Percentiles rank a stretch among this genome's conserved stretches.
Conservation (phyloP, 2,888 invertebrate genomes). For the Eupithecia abbreviata region DNA sequence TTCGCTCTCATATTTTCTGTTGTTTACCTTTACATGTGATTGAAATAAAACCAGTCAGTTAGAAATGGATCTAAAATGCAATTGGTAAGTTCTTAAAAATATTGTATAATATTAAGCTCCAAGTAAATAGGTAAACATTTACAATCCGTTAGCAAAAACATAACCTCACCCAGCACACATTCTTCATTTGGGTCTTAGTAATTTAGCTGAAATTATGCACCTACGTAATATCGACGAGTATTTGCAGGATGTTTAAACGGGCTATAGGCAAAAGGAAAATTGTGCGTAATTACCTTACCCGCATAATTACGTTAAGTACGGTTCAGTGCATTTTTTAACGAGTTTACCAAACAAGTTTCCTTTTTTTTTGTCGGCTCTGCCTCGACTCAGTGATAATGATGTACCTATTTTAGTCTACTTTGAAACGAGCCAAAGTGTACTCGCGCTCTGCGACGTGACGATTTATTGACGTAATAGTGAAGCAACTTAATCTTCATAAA, state of each 20-base stretch:
- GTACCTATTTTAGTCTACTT: background rate
- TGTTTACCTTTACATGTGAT: background rate
- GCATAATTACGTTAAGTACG: background rate
- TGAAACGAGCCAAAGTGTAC: background rate
- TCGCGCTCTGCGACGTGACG: background rate
- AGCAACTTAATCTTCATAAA: background rate
- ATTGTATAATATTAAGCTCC: background rate
- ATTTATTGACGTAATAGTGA: background rate
- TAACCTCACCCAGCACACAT: background rate
- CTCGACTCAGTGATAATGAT: background rate
- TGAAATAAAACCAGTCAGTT: background rate
- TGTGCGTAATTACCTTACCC: background rate
- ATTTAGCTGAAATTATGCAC: background rate
- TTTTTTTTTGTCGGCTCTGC: background rate
- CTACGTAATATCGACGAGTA: background rate
- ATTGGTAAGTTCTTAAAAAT: background rate
- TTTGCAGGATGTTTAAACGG: background rate
- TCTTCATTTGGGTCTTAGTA: background rate
- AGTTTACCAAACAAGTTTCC: background rate
- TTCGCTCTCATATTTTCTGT: background rate
- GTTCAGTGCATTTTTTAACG: background rate
- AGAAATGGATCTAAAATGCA: background rate
- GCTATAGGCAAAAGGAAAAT: background rate
- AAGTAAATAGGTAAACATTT: background rate
- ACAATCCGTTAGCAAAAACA: background rate